Percentiles rank a stretch among this genome's conserved stretches.
Conservation (phyloP, 2,113 vertebrate genomes). For the Lanius ludovicianus region DNA sequence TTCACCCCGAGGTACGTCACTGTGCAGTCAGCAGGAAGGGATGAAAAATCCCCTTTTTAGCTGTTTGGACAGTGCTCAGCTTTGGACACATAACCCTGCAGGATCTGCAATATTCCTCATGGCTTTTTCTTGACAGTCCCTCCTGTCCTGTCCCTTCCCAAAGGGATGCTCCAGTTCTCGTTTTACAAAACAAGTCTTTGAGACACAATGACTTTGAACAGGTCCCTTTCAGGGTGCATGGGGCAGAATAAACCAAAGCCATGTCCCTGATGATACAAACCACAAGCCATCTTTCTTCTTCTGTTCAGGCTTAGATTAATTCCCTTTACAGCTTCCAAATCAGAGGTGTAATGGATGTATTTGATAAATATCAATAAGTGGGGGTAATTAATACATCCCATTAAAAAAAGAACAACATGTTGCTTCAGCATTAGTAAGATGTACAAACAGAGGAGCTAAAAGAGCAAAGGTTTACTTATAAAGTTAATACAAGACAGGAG, state of each 20-base stretch:
- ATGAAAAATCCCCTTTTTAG: not conserved
- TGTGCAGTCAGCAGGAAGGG: fast-evolving
- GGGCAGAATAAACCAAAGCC: not conserved
- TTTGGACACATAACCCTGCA: not conserved
- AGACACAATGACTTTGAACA: not conserved
- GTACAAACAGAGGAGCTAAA: not conserved
- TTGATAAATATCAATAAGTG: not conserved
- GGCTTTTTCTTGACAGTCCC: not conserved
- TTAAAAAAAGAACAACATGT: not conserved
- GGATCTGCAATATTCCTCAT: not conserved
- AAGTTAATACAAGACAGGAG: not conserved
- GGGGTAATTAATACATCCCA: not conserved
- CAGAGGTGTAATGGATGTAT: not conserved
- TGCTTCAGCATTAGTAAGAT: not conserved
- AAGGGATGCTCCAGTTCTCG: not conserved
- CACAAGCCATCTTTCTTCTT: not conserved
- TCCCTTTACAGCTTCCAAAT: not conserved
- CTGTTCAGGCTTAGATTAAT: not conserved
- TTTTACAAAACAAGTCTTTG: not conserved
- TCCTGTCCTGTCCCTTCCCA: not conserved
- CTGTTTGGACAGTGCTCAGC: not conserved
- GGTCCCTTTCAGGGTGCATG: not conserved
- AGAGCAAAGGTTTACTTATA: not conserved
- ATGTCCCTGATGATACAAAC: not conserved
- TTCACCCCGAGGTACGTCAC: fast-evolving